Percentiles rank a stretch among this genome's conserved stretches.
phyloP scores from a whole-genome alignment of 2,888 invertebrate genomes.

The Chalcosyrphus nemorum region DNA sequence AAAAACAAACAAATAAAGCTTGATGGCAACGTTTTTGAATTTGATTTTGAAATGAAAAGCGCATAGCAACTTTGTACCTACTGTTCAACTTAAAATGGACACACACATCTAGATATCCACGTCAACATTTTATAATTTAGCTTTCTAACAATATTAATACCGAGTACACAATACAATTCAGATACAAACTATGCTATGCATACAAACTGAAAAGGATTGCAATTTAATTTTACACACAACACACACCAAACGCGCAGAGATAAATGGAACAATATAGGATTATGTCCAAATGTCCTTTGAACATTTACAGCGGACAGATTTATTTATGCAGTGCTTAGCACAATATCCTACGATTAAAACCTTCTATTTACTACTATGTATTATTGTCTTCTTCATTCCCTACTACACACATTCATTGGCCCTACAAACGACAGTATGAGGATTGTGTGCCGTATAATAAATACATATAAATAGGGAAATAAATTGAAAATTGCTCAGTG shows the following conservation, averaged over 20 bases:
- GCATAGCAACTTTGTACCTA: no score
- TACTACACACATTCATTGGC: constrained; percentile 40
- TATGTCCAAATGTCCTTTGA: constrained; percentile 42
- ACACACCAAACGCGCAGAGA: not conserved
- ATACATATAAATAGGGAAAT: constrained; percentile 59
- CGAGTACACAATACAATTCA: not conserved
- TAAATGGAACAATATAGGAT: constrained; percentile 36
- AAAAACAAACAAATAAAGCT: not conserved
- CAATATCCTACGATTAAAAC: constrained; percentile 41
- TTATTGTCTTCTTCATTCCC: constrained; percentile 30
- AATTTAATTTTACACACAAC: constrained; percentile 6
- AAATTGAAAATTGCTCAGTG: constrained; percentile 69
- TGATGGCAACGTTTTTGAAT: not conserved
- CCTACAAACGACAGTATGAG: constrained; percentile 40
- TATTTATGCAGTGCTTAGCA: constrained; percentile 52
- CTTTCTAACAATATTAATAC: not conserved
- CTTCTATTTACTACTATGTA: constrained; percentile 14
- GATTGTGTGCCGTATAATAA: constrained; percentile 46
- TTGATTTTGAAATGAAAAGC: not conserved
- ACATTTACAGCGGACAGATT: constrained; percentile 36
- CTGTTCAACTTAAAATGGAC: not conserved
- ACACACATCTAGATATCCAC: not conserved
- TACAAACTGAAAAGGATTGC: not conserved
- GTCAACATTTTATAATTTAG: not conserved
- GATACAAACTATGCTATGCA: not conserved